A percentile compares a stretch with the other conserved stretches of the same genome.
Conservation (phyloP, 2,113 vertebrate genomes). For the Ictidomys tridecemlineatus region DNA sequence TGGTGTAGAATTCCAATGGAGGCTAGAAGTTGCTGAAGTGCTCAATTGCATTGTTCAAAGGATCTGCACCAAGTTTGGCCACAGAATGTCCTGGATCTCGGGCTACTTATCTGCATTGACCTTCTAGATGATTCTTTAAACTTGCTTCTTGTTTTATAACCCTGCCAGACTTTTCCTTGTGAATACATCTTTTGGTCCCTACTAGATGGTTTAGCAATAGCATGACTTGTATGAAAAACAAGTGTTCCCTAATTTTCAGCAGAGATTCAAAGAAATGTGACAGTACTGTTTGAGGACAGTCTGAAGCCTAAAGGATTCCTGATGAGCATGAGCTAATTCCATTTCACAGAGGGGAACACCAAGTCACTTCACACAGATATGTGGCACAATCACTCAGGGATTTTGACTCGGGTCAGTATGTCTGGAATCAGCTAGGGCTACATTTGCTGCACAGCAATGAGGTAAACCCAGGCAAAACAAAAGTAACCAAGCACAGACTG, state of each 20-base stretch:
- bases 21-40: not conserved
- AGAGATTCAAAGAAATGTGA: not conserved
- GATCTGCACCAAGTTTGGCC: not conserved
- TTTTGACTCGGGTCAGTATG: not conserved
- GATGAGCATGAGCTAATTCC: not conserved
- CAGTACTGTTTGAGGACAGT: not conserved
- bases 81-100: not conserved
- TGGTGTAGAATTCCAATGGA: not conserved
- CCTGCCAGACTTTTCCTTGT: not conserved
- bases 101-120: not conserved
- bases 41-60: not conserved
- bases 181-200: not conserved
- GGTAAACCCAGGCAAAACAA: not conserved
- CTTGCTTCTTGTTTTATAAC: not conserved
- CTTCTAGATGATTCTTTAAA: not conserved
- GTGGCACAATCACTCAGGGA: not conserved
- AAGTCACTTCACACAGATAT: not conserved
- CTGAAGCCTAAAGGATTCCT: not conserved
- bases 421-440: not conserved
- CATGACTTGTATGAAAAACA: not conserved
- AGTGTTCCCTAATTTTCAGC: not conserved
- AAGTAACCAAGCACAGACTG: not conserved
- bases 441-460: not conserved
- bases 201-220: not conserved
- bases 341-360: not conserved